phyloP scores from a whole-genome alignment of 2,797 vertebrate genomes.

The Hipposideros larvatus region DNA sequence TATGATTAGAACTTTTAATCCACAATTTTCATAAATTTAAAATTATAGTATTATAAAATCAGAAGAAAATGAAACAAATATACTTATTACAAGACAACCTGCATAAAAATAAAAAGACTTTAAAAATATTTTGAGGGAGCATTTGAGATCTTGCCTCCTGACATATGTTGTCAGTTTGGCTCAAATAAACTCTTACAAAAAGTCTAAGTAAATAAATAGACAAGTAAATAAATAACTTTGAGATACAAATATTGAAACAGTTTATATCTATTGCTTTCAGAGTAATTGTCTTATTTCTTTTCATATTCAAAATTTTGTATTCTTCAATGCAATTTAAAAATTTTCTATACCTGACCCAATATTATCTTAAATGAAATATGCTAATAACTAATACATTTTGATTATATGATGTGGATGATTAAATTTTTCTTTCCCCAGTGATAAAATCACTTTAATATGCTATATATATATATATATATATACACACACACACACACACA shows the following conservation, averaged over 20 bases:
- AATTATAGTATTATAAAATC: conserved; percentile 34
- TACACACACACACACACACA: too few species aligned
- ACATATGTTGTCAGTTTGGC: too few species aligned
- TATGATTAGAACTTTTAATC: conserved; percentile 53
- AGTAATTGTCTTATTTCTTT: conserved; percentile 23
- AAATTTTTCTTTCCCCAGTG: conserved; percentile 27
- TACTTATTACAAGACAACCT: conserved; percentile 33
- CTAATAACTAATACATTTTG: conserved; percentile 1
- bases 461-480: background rate
- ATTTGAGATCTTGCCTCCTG: too few species aligned
- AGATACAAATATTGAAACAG: conserved; percentile 23
- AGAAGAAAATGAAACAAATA: conserved; percentile 20
- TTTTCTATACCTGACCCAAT: conserved; percentile 20
- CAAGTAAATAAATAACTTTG: conserved; percentile 50
- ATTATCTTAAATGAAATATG: conserved; percentile 62
- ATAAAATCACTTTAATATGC: background rate
- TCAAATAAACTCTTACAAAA: too few species aligned
- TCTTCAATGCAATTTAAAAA: background rate
- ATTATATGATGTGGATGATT: conserved; percentile 3
- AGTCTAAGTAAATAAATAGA: background rate
- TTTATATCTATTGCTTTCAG: background rate
- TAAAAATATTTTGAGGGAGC: conserved; percentile 52
- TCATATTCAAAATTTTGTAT: conserved; percentile 21
- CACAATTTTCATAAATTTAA: conserved; percentile 32
- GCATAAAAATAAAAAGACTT: conserved; percentile 17